Percentiles rank a stretch among this genome's conserved stretches.
phyloP scores from a whole-genome alignment of 2,888 invertebrate genomes.

The Hirtodrosophila cameraria region DNA sequence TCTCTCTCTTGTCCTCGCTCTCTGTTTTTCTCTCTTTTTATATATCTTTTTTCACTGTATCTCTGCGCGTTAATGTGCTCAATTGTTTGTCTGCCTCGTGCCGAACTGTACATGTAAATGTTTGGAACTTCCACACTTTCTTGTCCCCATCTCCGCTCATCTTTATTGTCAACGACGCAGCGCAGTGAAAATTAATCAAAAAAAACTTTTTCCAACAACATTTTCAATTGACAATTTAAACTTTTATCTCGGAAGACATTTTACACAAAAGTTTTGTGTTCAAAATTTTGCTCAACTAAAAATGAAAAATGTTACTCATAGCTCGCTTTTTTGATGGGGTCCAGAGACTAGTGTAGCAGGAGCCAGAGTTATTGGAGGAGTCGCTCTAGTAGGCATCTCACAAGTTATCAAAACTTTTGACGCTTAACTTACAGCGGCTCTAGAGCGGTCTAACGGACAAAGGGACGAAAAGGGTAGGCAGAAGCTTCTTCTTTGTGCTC shows the following conservation, averaged over 20 bases:
- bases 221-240: conserved; percentile 84
- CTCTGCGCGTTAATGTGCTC: conserved; percentile 74
- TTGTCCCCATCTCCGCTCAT: conserved; percentile 27
- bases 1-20: neutral
- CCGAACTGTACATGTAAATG: conserved; percentile 56
- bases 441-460: conserved; percentile 16
- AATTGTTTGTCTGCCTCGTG: conserved; percentile 73
- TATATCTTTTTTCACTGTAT: conserved; percentile 13
- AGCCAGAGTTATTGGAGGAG: conserved; percentile 8
- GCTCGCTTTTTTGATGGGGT: conserved; percentile 21
- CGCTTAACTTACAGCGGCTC: conserved; percentile 62
- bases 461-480: neutral
- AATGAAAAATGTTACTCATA: conserved; percentile 63
- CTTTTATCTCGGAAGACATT: conserved; percentile 81
- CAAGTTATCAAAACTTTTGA: conserved; percentile 78
- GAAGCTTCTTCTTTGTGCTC: conserved; percentile 43
- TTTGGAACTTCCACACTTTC: conserved; percentile 49
- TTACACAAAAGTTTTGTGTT: conserved; percentile 80
- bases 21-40: neutral
- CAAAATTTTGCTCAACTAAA: conserved; percentile 71
- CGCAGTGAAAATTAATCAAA: conserved; percentile 82
- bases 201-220: conserved; percentile 83
- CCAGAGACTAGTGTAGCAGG: conserved; percentile 7
- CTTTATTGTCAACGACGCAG: conserved; percentile 68
- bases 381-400: conserved; percentile 69